Evolutionary conservation across 1,140 invertebrate genomes (phyloP).

Genomic region (Heliconius melpomene): DNA sequence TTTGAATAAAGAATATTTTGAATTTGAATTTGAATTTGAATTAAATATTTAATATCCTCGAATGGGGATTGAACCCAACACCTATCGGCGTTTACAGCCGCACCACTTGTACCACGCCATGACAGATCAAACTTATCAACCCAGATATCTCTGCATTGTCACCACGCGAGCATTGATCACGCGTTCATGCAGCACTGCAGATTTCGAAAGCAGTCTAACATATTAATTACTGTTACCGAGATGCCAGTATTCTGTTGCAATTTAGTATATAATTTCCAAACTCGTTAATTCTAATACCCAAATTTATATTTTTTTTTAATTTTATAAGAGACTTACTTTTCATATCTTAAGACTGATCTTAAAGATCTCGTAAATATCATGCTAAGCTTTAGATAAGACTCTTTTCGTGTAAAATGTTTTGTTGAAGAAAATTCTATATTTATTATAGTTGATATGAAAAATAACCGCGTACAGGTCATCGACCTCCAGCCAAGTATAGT

Average conservation of each 20-base stretch:
- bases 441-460: slow-evolving; percentile 6
- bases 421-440: not conserved
- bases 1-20: too few species aligned
- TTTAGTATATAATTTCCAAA: slow-evolving; percentile 20
- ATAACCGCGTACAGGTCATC: not conserved
- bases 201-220: slow-evolving; percentile 33
- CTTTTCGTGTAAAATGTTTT: not conserved
- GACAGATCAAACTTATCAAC: not conserved
- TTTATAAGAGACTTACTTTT: not conserved
- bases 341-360: not conserved
- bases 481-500: slow-evolving; percentile 12
- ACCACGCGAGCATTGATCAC: slow-evolving; percentile 30
- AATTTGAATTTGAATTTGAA: too few species aligned
- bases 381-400: not conserved
- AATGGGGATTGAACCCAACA: too few species aligned
- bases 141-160: slow-evolving; percentile 14
- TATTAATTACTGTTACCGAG: slow-evolving; percentile 32
- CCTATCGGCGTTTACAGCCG: too few species aligned
- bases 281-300: not conserved
- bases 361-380: not conserved
- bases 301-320: not conserved
- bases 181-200: slow-evolving; percentile 29
- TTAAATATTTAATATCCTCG: too few species aligned
- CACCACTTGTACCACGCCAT: too few species aligned
- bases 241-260: slow-evolving; percentile 14